Percentiles rank a stretch among this genome's conserved stretches.
Evolutionary conservation across 1,140 invertebrate genomes (phyloP).

Genomic region (Meloidogyne hapla): DNA sequence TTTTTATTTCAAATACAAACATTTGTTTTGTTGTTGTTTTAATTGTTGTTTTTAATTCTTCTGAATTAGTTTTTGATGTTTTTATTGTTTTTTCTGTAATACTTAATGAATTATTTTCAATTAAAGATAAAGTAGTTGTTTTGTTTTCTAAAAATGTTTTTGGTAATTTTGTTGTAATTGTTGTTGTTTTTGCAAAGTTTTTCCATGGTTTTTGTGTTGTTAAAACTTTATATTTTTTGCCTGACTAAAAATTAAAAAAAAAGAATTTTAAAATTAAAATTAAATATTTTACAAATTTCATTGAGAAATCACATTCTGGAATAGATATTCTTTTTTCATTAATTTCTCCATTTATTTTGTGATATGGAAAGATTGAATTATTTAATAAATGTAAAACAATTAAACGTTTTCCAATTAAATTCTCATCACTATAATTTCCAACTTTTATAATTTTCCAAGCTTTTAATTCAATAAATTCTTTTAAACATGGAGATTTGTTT

Average conservation of each 20-base stretch:
- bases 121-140: too few species aligned
- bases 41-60: too few species aligned
- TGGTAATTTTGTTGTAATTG: background rate
- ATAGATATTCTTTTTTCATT: background rate
- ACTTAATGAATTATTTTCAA: too few species aligned
- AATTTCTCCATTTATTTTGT: background rate
- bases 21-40: too few species aligned
- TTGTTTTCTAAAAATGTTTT: too few species aligned
- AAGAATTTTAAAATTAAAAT: background rate
- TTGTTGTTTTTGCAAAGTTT: background rate
- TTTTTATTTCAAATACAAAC: too few species aligned
- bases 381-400: background rate
- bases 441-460: background rate
- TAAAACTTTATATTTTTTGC: background rate
- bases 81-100: too few species aligned
- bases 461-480: background rate
- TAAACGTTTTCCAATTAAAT: background rate
- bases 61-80: too few species aligned
- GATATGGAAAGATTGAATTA: background rate
- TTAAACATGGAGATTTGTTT: background rate
- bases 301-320: background rate
- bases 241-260: background rate
- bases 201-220: background rate
- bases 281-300: background rate
- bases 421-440: background rate